phyloP scores from a whole-genome alignment of 2,113 vertebrate species.

The Melospiza melodia region DNA sequence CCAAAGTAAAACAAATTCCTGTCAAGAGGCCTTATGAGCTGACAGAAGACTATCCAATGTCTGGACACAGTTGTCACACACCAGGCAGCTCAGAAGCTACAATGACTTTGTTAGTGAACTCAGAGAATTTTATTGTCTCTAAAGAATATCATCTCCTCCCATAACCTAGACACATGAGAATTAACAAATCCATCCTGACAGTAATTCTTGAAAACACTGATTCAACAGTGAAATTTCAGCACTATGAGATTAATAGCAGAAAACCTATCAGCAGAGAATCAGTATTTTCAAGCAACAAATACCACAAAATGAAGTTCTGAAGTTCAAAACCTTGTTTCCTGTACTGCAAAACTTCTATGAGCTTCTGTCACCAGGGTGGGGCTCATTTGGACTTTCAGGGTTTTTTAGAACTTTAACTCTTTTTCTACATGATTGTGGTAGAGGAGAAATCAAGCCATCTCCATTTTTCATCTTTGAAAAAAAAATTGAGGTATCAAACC shows the following conservation, averaged over 20 bases:
- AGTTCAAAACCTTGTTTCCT: neutral
- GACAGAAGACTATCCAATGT: neutral
- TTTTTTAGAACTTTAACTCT: neutral
- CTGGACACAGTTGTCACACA: neutral
- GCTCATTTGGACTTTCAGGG: neutral
- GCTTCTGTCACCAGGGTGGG: neutral
- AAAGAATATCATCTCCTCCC: neutral
- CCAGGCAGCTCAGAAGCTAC: neutral
- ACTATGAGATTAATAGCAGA: neutral
- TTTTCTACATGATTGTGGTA: neutral
- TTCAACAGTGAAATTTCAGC: neutral
- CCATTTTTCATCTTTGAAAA: neutral
- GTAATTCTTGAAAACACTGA: neutral
- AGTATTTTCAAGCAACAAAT: neutral
- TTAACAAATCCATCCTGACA: neutral
- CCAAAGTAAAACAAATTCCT: neutral
- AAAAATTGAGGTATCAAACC: neutral
- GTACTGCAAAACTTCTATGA: neutral
- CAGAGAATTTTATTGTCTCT: neutral
- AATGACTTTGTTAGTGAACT: neutral
- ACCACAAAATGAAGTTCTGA: neutral
- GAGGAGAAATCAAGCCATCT: neutral
- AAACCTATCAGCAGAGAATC: neutral
- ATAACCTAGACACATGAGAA: neutral
- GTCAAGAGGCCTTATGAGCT: neutral